Percentiles rank a stretch among this genome's conserved stretches.
These are phyloP conservation scores for Balaeniceps rex DNA, from an alignment of 2,113 vertebrate genomes.

Conservation along the genomic window DNA sequence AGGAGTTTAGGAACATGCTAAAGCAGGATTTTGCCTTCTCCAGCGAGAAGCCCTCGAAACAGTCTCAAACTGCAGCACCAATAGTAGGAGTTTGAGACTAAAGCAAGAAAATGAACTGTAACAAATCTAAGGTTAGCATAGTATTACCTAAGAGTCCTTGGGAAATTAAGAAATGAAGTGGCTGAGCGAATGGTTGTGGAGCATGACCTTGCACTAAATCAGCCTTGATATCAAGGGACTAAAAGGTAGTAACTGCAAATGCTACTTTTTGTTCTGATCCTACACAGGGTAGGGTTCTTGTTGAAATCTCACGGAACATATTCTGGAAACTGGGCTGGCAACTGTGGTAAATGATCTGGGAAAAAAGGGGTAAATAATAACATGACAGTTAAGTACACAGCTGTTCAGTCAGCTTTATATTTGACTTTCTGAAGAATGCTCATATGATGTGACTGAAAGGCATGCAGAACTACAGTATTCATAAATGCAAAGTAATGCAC, in stretches of 20 bases:
- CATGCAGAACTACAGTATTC: neutral
- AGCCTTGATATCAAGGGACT: neutral
- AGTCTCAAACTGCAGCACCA: neutral
- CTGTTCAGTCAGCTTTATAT: conserved; percentile 21
- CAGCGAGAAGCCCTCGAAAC: neutral
- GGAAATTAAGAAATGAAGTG: neutral
- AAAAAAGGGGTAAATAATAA: neutral
- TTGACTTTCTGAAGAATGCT: neutral
- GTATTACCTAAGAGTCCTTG: neutral
- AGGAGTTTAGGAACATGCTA: fast-evolving
- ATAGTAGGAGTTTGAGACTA: neutral
- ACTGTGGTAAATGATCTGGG: neutral
- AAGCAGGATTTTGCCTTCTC: neutral
- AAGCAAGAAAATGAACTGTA: neutral
- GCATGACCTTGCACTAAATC: neutral
- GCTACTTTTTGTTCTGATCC: neutral
- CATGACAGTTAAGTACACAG: neutral
- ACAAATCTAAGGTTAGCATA: neutral
- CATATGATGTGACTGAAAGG: neutral
- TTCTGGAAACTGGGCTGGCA: neutral
- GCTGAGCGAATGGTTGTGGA: neutral
- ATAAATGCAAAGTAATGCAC: conserved; percentile 27
- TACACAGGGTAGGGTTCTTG: neutral
- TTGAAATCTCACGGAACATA: neutral
- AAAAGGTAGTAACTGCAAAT: neutral